Evolutionary conservation across 1,140 invertebrate species (phyloP), one percentile per base, ranked within the genome.

Genomic region (Halesus radiatus): DNA sequence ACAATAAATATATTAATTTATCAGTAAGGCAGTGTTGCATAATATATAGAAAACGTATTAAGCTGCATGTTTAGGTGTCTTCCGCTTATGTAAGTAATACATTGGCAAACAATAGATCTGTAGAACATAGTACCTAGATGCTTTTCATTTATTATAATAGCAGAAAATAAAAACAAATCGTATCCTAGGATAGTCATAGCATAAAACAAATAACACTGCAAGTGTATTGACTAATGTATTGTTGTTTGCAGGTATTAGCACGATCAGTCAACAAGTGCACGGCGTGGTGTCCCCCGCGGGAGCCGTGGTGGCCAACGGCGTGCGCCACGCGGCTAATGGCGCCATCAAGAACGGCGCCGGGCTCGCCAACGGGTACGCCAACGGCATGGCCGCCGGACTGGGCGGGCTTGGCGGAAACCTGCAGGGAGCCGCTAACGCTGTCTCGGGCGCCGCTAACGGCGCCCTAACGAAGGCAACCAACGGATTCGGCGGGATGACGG

Each of bases 231-330:
- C 10, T 45, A 45, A 45, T 45, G 37, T 45, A 45, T 13, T 45
- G 37, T 45, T 45, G 37, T 29, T 60, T 54, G 3, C 54, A 81
- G 80, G 80, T 29, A 83, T 83, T 29, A 83, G 62, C 73, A 83
- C 82, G n/a, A 83, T 83, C 23, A 83, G 82, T 52, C 82, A 81
- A 37, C 79, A 81, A 15, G 82, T 83, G 23, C 82, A 83, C 50
- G 76, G 80, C 29, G 20, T 56, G 2, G 73, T 45, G 3, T 23
- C 50, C 10, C 78, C 68, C n/a, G 29, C 45, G 0, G 73, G 22
- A 16, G 50, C 50, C 20, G 20, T 45, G 13, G 22, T 74, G 1
- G 53, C 68, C 18, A 83, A 83, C 68, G 80, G 81, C 78, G 79
- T 84, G 2, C 78, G 83, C 45, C 79, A 85, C 56, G 79, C 83